Evolutionary conservation across 2,888 invertebrate species (phyloP).

Genomic region (Pycnomerus fuliginosus): DNA sequence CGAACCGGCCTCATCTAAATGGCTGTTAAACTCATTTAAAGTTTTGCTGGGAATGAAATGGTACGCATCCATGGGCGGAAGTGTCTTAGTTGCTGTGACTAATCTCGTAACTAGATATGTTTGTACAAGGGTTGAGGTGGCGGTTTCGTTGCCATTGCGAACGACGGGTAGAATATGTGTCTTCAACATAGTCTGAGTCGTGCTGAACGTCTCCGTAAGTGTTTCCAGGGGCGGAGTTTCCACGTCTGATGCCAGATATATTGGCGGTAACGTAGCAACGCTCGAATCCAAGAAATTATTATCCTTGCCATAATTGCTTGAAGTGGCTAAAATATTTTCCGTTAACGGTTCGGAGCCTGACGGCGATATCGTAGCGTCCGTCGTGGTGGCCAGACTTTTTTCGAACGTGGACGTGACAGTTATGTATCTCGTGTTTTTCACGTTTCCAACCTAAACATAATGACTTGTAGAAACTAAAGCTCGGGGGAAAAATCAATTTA

Average conservation of each 20-base stretch:
- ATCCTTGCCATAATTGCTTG: constrained; percentile 71
- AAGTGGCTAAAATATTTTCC: constrained; percentile 83
- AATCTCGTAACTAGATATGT: constrained; percentile 84
- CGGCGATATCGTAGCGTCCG: constrained; percentile 56
- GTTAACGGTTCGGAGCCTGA: constrained; percentile 76
- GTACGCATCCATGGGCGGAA: constrained; percentile 84
- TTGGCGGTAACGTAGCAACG: constrained; percentile 79
- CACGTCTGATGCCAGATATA: constrained; percentile 72
- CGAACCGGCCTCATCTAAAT: constrained; percentile 85
- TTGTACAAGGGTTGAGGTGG: constrained; percentile 80
- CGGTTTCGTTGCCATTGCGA: constrained; percentile 70
- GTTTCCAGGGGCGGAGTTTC: constrained; percentile 87
- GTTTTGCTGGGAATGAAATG: constrained; percentile 85
- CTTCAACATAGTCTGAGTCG: constrained; percentile 83
- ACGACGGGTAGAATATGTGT: constrained; percentile 86
- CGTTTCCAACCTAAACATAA: constrained; percentile 70
- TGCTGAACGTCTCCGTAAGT: constrained; percentile 87
- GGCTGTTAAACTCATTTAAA: constrained; percentile 84
- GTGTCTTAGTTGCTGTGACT: constrained; percentile 86
- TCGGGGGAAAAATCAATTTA: constrained; percentile 45
- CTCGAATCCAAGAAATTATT: constrained; percentile 69
- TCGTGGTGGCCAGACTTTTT: constrained; percentile 68
- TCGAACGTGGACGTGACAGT: constrained; percentile 86
- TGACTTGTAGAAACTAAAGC: neutral
- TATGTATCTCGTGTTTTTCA: constrained; percentile 83